Conservation (phyloP, 2,797 vertebrate species). For the Eulemur mongoz region DNA sequence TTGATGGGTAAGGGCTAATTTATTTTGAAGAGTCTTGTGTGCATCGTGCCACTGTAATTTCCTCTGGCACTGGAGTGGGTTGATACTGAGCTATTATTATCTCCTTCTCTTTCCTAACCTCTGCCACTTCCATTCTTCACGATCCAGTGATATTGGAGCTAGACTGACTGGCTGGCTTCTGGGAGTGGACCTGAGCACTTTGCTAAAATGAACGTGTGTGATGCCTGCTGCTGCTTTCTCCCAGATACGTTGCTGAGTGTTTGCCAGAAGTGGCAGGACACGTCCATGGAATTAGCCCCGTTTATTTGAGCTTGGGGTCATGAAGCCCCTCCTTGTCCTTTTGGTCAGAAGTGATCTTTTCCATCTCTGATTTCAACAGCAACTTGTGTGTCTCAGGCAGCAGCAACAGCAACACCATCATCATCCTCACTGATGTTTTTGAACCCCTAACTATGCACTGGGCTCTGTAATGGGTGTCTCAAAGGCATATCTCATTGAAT, state of each 20-base stretch:
- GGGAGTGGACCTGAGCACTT: neutral
- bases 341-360: neutral
- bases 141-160: neutral
- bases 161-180: neutral
- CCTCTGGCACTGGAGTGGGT: neutral
- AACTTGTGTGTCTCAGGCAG: neutral
- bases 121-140: neutral
- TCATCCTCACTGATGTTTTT: neutral
- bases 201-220: neutral
- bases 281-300: neutral
- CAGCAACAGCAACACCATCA: no score
- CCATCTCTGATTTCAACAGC: neutral
- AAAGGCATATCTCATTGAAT: neutral
- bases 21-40: neutral
- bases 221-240: neutral
- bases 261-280: neutral
- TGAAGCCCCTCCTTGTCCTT: neutral
- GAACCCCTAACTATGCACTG: no score
- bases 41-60: neutral
- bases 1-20: neutral
- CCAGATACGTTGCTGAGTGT: neutral
- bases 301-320: neutral
- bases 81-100: neutral
- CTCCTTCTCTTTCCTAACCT: neutral
- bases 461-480: neutral